phyloP scores from a whole-genome alignment of 2,797 vertebrate species.

The Lemur catta region DNA sequence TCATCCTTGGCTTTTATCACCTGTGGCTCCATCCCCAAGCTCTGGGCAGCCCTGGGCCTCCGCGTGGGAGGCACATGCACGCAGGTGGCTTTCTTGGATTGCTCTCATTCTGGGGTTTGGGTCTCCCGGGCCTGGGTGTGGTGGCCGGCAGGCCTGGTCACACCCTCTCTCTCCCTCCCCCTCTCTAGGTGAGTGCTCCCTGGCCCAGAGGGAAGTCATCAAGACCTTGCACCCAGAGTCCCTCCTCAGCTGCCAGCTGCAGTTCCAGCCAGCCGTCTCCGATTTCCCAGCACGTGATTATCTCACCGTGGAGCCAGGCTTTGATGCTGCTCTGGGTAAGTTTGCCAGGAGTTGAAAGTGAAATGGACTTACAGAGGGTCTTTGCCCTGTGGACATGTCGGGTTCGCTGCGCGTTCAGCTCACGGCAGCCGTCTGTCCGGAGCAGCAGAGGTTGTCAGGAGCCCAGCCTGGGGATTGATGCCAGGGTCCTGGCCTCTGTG shows the following conservation, averaged over 20 bases:
- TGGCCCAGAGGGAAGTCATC: constrained; percentile 88
- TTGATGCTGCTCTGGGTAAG: constrained; percentile 90
- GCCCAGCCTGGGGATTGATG: neutral
- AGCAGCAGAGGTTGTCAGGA: neutral
- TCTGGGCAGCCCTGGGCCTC: neutral
- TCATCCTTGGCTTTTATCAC: constrained; percentile 48
- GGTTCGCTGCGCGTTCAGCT: neutral
- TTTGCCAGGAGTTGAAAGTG: neutral
- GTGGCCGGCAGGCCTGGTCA: neutral
- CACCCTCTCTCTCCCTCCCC: neutral
- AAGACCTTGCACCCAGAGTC: constrained; percentile 88
- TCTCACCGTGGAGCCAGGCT: constrained; percentile 87
- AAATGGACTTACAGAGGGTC: rapidly evolving
- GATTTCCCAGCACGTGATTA: constrained; percentile 89
- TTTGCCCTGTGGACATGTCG: neutral
- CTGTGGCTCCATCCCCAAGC: neutral
- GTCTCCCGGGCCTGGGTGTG: too few relatives aligned
- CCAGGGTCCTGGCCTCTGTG: too few relatives aligned
- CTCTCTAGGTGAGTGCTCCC: constrained; percentile 89
- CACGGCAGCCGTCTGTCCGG: rapidly evolving
- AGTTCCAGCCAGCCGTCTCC: constrained; percentile 87
- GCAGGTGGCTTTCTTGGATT: neutral
- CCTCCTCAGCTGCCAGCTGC: constrained; percentile 88
- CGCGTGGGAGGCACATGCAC: neutral
- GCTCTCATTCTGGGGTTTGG: too few relatives aligned